Evolutionary conservation across 2,888 invertebrate species (phyloP).

Genomic region (Boloria euphrosyne): DNA sequence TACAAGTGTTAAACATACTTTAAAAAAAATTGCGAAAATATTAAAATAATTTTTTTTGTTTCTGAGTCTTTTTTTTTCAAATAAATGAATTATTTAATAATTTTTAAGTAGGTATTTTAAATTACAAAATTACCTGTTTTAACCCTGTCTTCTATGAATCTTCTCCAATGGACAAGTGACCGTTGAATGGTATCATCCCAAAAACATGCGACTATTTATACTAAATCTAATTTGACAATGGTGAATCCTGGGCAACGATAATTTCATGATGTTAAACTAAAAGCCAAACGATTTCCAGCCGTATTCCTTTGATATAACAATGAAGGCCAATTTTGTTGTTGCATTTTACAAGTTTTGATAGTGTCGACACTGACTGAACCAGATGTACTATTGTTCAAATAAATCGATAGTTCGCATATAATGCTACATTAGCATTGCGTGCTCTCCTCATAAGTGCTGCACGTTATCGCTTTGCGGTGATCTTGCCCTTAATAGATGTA

Average conservation of each 20-base stretch:
- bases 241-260: constrained; percentile 42
- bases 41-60: too few relatives aligned
- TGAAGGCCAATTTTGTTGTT: not conserved
- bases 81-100: not conserved
- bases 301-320: constrained; percentile 26
- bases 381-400: constrained; percentile 41
- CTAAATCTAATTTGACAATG: constrained; percentile 51
- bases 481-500: constrained; percentile 22
- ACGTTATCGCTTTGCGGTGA: constrained; percentile 32
- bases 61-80: too few relatives aligned
- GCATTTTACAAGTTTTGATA: constrained; percentile 38
- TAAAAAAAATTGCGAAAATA: too few relatives aligned
- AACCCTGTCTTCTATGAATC: not conserved
- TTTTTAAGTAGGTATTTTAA: not conserved
- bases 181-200: constrained; percentile 57
- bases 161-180: constrained; percentile 38
- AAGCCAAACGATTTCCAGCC: constrained; percentile 27
- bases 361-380: constrained; percentile 41
- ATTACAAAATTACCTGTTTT: constrained; percentile 3
- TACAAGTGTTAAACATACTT: too few relatives aligned
- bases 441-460: constrained; percentile 20
- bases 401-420: constrained; percentile 40
- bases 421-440: constrained; percentile 31
- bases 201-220: constrained; percentile 63
- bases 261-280: constrained; percentile 17